Conservation (phyloP, 2,888 invertebrate genomes). For the Drosophila histrio region DNA sequence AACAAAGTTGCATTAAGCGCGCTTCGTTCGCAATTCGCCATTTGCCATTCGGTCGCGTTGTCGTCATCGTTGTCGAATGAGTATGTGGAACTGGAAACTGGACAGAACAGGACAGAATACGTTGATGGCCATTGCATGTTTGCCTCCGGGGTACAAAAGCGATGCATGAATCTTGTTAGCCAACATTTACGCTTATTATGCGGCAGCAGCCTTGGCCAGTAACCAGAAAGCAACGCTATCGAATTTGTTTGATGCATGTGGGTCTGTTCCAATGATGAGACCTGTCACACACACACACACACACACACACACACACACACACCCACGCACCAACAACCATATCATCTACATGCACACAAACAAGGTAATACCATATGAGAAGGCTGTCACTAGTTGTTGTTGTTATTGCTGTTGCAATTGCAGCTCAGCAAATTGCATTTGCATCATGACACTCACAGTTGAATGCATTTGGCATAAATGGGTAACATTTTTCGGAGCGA, state of each 20-base stretch:
- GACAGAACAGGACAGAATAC: slow-evolving; percentile 37
- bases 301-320: slow-evolving; percentile 2
- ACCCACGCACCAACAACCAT: slow-evolving; percentile 26
- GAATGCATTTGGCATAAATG: slow-evolving; percentile 67
- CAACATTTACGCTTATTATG: slow-evolving; percentile 82
- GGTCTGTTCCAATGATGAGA: slow-evolving; percentile 50
- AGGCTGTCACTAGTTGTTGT: slow-evolving; percentile 36
- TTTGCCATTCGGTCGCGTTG: slow-evolving; percentile 59
- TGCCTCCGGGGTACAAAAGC: slow-evolving; percentile 77
- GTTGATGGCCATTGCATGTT: slow-evolving; percentile 80
- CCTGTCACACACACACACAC: slow-evolving; percentile 33
- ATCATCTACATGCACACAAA: slow-evolving; percentile 49
- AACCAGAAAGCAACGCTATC: slow-evolving; percentile 69
- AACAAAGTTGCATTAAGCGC: slow-evolving; percentile 79
- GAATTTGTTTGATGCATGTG: slow-evolving; percentile 78
- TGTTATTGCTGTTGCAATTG: slow-evolving; percentile 43
- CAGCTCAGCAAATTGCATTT: slow-evolving; percentile 70
- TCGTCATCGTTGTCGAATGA: neutral
- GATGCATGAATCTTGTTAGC: slow-evolving; percentile 81
- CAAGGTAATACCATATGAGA: slow-evolving; percentile 52
- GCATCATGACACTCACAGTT: slow-evolving; percentile 76
- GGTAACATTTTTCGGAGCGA: slow-evolving; percentile 49
- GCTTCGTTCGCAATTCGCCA: slow-evolving; percentile 58
- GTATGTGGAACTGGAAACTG: slow-evolving; percentile 26
- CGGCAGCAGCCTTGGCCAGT: slow-evolving; percentile 60